A percentile compares a stretch with the other conserved stretches of the same genome.
Conservation (phyloP, 1,140 invertebrate genomes). For the Chrysopa pallens region DNA sequence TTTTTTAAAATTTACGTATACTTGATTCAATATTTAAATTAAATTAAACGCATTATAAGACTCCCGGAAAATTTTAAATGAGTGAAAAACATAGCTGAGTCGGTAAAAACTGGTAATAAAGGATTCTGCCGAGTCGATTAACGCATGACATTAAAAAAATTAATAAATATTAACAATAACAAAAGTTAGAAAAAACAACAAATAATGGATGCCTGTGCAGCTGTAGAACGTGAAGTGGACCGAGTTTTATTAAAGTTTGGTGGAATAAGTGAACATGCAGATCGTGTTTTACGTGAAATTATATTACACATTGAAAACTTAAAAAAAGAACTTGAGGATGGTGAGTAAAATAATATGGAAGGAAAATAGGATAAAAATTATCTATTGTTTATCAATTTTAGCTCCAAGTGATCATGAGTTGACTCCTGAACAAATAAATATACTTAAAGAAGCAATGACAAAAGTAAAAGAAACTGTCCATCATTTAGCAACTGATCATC, state of each 20-base stretch:
- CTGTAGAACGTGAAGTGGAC: constrained; percentile 86
- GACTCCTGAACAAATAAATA: constrained; percentile 41
- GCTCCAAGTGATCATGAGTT: constrained; percentile 42
- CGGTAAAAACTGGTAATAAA: too few relatives aligned
- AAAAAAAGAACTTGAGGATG: constrained; percentile 56
- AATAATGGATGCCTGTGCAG: constrained; percentile 71
- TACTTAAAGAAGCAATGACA: constrained; percentile 46
- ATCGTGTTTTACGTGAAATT: constrained; percentile 53
- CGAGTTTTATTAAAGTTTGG: constrained; percentile 73
- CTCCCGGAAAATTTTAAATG: too few relatives aligned
- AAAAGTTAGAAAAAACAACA: too few relatives aligned
- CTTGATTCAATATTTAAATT: too few relatives aligned
- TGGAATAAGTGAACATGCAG: constrained; percentile 57
- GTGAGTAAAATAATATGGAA: constrained; percentile 27
- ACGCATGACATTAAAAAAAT: too few relatives aligned
- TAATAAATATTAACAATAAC: too few relatives aligned
- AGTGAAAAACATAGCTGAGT: too few relatives aligned
- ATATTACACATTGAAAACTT: constrained; percentile 56
- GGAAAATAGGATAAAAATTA: too few relatives aligned
- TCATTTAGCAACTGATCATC: constrained; percentile 58
- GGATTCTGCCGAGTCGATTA: too few relatives aligned
- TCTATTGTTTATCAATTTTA: constrained; percentile 18
- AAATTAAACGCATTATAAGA: too few relatives aligned
- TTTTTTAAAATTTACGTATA: too few relatives aligned
- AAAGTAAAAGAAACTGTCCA: constrained; percentile 57